Evolutionary conservation across 2,113 vertebrate genomes (phyloP), one percentile per base, ranked within the genome.

Genomic region (Holacanthus passer): DNA sequence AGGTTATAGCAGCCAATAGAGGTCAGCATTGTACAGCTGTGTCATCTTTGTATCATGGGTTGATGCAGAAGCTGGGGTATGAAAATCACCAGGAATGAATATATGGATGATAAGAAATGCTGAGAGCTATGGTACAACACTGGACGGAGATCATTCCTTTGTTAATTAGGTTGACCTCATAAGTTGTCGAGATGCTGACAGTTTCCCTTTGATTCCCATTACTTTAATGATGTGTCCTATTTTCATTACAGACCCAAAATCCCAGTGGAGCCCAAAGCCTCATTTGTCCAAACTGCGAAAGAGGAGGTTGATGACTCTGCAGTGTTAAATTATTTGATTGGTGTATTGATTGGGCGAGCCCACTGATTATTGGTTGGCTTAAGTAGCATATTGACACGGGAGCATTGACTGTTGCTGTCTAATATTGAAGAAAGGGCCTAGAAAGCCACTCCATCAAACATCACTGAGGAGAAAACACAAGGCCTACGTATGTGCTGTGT

Each of bases 11-110:
- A 1, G 45, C 90, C 94, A 93, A 78, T 73, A 94, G 94, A 93
- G 91, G 94, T 87, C 93, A 91, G 79, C 79, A 78, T 94, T 88
- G 86, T 68, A 83, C 86, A 84, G 32, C 65, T 45, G 47, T 60
- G 47, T 78, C 29, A 31, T 35, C 32, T 13, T 53, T 32, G 24
- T 37, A 31, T 70, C 17, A 11, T 41, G 19, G 32, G 9, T 47
- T 53, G n/a, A 24, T 39, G 27, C 19, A 52, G 27, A 31, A 58
- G 8, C 24, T 66, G 4, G 4, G 65, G 24, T 43, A 47, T n/a
- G 11, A 64, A 47, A 47, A 10, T 48, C 10, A 19, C 27, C 47
- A 63, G 32, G 13, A 79, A 55, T 47, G 0, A 45, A 56, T 47
- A 7, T 7, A 52, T 13, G 7, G 52, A 41, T 19, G n/a, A 37